These are phyloP conservation scores for Leptopterna dolabrata DNA, from an alignment of 2,888 invertebrate genomes.

Conservation along the genomic window DNA sequence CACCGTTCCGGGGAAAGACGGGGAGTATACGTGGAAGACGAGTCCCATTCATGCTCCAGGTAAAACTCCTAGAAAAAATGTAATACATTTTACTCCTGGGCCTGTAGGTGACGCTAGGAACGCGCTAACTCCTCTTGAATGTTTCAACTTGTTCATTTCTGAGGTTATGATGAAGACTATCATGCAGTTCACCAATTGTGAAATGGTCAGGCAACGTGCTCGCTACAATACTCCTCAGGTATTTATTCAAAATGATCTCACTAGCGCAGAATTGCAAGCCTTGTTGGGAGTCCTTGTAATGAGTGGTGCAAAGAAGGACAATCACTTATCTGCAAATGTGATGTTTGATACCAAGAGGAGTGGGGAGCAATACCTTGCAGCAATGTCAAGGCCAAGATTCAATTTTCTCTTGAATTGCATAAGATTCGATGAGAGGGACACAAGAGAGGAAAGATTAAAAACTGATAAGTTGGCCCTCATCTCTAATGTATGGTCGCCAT, in stretches of 20 bases:
- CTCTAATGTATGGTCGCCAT: not conserved
- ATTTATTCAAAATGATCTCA: too few species aligned
- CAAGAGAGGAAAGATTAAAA: not conserved
- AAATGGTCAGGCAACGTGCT: not conserved
- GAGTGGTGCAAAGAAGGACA: not conserved
- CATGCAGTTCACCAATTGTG: not conserved
- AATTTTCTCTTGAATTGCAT: not conserved
- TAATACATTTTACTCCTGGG: not conserved
- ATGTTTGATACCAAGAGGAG: not conserved
- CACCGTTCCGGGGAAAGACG: too few species aligned
- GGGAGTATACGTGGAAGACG: too few species aligned
- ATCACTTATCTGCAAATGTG: not conserved
- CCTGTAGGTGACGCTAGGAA: not conserved
- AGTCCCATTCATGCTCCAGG: not conserved
- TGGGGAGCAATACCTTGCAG: not conserved
- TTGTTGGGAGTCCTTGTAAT: not conserved
- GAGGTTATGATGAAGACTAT: not conserved
- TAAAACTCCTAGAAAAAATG: not conserved
- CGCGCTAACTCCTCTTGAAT: not conserved
- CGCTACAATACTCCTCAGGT: not conserved
- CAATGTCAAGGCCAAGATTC: not conserved
- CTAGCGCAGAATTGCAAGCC: not conserved
- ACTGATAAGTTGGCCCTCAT: not conserved
- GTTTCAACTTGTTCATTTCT: not conserved
- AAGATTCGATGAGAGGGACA: not conserved